Evolutionary conservation across 2,888 invertebrate species (phyloP).

Genomic region (Nomada hirtipes): DNA sequence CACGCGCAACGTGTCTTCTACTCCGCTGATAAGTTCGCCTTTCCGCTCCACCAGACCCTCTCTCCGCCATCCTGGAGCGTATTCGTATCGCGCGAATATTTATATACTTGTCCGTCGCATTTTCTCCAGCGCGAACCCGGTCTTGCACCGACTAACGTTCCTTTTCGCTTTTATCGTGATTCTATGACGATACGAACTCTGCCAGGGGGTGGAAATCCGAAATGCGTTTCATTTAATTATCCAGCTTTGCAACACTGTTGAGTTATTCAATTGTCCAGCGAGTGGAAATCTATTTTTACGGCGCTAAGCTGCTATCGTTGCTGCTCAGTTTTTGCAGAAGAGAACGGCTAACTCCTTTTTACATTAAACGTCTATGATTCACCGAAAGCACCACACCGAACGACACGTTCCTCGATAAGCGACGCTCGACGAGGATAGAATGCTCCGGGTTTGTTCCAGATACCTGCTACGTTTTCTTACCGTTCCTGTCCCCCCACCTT

Average conservation of each 20-base stretch:
- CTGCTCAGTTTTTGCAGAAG: not conserved
- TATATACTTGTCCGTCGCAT: slow-evolving; percentile 41
- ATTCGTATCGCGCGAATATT: slow-evolving; percentile 34
- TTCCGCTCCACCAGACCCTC: slow-evolving; percentile 42
- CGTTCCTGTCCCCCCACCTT: not conserved
- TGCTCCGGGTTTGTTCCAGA: not conserved
- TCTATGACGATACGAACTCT: not conserved
- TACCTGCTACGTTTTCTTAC: not conserved
- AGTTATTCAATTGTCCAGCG: too few species aligned
- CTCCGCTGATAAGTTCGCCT: slow-evolving; percentile 64
- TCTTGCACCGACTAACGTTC: not conserved
- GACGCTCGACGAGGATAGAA: not conserved
- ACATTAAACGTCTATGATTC: slow-evolving; percentile 18
- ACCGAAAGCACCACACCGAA: not conserved
- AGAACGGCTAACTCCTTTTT: not conserved
- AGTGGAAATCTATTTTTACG: not conserved
- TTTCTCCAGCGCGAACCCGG: not conserved
- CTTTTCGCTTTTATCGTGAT: not conserved
- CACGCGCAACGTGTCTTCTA: slow-evolving; percentile 71
- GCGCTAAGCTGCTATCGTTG: not conserved
- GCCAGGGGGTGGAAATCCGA: not conserved
- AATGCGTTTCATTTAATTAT: not conserved
- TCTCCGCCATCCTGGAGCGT: slow-evolving; percentile 40
- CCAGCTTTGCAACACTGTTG: too few species aligned
- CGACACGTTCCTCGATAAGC: slow-evolving; percentile 11